Conservation (phyloP, 2,113 vertebrate species). For the Leiothrix lutea region DNA sequence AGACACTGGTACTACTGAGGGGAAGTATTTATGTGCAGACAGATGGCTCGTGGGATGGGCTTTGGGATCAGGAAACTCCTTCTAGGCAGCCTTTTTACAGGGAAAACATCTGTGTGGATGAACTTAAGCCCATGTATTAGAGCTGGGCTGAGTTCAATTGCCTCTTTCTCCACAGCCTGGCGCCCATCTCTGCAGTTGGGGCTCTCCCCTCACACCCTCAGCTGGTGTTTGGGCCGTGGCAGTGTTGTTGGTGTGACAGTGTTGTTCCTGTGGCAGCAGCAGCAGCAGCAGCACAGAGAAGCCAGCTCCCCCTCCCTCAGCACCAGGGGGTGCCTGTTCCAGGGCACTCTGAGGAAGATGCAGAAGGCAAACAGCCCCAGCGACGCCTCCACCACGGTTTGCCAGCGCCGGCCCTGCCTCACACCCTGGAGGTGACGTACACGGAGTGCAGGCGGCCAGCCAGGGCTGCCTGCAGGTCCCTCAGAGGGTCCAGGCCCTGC, state of each 20-base stretch:
- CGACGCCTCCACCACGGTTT: fast-evolving
- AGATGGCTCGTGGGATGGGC: neutral
- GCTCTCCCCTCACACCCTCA: neutral
- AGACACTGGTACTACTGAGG: neutral
- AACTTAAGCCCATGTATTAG: neutral
- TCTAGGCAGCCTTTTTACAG: neutral
- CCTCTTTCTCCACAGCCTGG: neutral
- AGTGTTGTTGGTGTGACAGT: neutral
- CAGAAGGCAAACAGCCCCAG: neutral
- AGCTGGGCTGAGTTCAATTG: neutral
- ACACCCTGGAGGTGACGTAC: conserved; percentile 87
- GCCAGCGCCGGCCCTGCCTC: conserved; percentile 2
- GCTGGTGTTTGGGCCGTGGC: neutral
- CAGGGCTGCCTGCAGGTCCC: conserved; percentile 85
- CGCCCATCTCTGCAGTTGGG: fast-evolving
- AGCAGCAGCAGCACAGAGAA: conserved; percentile 7
- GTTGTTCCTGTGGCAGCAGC: neutral
- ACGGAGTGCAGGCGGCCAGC: conserved; percentile 84
- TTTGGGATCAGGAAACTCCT: neutral
- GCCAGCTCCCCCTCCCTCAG: neutral
- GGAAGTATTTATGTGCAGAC: neutral
- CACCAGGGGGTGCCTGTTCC: neutral
- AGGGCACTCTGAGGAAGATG: neutral
- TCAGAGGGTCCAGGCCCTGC: conserved; percentile 82
- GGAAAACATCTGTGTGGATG: neutral